Percentiles rank a stretch among this genome's conserved stretches.
Conservation (phyloP, 2,113 vertebrate species). For the Myotis davidii region DNA sequence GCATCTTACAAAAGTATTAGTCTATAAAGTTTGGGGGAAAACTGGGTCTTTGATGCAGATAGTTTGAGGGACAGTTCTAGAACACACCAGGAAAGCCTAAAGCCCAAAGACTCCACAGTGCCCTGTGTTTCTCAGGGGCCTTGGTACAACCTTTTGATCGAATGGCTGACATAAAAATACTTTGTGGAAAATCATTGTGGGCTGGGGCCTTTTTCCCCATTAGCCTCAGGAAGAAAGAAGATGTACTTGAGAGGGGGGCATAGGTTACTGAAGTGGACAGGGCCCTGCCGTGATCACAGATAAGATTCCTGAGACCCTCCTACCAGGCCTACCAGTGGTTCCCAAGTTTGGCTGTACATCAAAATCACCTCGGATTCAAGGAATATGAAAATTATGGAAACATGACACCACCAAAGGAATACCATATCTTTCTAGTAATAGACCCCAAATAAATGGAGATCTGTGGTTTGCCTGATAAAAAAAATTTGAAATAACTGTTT, state of each 20-base stretch:
- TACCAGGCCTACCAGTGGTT: background rate
- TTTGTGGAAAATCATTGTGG: background rate
- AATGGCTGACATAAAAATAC: background rate
- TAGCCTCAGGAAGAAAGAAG: background rate
- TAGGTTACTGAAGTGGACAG: background rate
- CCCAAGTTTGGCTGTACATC: background rate
- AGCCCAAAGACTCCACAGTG: background rate
- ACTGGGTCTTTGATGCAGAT: background rate
- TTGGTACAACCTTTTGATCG: background rate
- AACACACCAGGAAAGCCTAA: background rate
- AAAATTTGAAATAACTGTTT: background rate
- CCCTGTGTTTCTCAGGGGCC: background rate
- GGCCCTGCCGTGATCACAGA: background rate
- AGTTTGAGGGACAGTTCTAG: background rate
- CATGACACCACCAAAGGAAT: background rate
- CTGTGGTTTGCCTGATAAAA: background rate
- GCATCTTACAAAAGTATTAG: background rate
- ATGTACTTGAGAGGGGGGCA: background rate
- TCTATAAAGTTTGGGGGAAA: background rate
- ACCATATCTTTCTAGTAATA: background rate
- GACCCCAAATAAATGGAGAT: background rate
- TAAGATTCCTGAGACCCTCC: background rate
- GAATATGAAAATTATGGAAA: background rate
- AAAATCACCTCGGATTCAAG: background rate
- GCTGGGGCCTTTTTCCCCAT: background rate